These are phyloP conservation scores for Chlorops oryzae DNA, from an alignment of 1,140 invertebrate species.

Conservation along the genomic window DNA sequence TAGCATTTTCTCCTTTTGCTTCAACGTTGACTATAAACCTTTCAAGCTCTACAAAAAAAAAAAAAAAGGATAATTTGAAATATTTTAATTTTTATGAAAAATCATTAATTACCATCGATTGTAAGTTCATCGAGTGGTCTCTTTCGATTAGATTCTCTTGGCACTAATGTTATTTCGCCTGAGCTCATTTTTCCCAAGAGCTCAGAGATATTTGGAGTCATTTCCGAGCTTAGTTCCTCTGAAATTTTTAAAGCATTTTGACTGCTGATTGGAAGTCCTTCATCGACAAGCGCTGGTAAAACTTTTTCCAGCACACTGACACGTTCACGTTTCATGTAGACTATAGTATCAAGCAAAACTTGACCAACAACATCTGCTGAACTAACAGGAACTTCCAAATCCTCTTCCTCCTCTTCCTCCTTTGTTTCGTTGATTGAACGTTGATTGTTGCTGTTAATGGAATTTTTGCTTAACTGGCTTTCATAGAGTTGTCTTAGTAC, in stretches of 20 bases:
- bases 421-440: constrained; percentile 20
- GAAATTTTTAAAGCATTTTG: constrained; percentile 56
- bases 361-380: constrained; percentile 48
- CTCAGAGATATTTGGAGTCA: constrained; percentile 57
- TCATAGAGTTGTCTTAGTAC: constrained; percentile 51
- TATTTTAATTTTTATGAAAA: neutral
- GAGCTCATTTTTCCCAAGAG: constrained; percentile 59
- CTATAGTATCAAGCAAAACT: constrained; percentile 50
- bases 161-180: constrained; percentile 53
- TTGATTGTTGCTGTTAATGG: neutral
- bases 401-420: constrained; percentile 40
- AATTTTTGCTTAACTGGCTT: constrained; percentile 33
- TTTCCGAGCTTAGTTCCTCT: constrained; percentile 54
- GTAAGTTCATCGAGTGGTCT: too few relatives aligned
- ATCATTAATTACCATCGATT: constrained; percentile 23
- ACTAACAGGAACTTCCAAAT: too few relatives aligned
- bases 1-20: constrained; percentile 51
- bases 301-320: constrained; percentile 43
- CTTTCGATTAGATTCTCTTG: too few relatives aligned
- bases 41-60: constrained; percentile 48
- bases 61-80: neutral
- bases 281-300: constrained; percentile 52
- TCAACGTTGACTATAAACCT: constrained; percentile 51
- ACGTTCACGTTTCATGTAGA: constrained; percentile 29
- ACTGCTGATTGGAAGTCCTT: constrained; percentile 59